Evolutionary conservation across 2,113 vertebrate species (phyloP).

Genomic region (Poeciliopsis retropinna): DNA sequence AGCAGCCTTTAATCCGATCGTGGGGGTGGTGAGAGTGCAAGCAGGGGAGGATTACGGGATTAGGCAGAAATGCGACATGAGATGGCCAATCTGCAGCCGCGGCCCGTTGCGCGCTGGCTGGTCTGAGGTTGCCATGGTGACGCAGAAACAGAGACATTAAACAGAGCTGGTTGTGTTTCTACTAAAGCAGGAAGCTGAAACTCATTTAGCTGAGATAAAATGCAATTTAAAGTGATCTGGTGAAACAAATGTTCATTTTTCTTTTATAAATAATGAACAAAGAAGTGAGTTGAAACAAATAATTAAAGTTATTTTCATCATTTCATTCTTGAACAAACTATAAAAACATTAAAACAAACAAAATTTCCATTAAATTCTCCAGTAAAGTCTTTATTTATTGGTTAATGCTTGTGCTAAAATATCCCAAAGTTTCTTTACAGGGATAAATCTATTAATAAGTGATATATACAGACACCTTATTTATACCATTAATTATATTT

Average conservation of each 20-base stretch:
- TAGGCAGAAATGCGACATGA: conserved; percentile 58
- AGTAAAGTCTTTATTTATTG: neutral
- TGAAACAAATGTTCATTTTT: neutral
- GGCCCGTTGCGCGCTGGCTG: neutral
- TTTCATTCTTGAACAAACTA: neutral
- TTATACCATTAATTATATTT: too few relatives aligned
- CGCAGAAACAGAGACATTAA: neutral
- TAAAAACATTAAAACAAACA: too few relatives aligned
- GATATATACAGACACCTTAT: too few relatives aligned
- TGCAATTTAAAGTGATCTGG: neutral
- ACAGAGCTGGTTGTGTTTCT: neutral
- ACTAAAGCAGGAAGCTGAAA: neutral
- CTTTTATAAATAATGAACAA: neutral
- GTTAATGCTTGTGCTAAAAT: neutral
- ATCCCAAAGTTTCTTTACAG: neutral
- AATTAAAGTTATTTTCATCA: neutral
- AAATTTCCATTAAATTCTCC: too few relatives aligned
- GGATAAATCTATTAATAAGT: too few relatives aligned
- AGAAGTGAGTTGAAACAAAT: neutral
- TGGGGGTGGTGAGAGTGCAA: conserved; percentile 48
- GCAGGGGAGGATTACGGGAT: conserved; percentile 64
- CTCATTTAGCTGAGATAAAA: neutral
- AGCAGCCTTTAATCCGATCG: conserved; percentile 55
- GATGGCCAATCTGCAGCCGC: conserved; percentile 63
- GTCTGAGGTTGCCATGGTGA: neutral